Base-by-base conservation (phyloP, 2,888 invertebrate species). In the Chorisops tibialis region DNA sequence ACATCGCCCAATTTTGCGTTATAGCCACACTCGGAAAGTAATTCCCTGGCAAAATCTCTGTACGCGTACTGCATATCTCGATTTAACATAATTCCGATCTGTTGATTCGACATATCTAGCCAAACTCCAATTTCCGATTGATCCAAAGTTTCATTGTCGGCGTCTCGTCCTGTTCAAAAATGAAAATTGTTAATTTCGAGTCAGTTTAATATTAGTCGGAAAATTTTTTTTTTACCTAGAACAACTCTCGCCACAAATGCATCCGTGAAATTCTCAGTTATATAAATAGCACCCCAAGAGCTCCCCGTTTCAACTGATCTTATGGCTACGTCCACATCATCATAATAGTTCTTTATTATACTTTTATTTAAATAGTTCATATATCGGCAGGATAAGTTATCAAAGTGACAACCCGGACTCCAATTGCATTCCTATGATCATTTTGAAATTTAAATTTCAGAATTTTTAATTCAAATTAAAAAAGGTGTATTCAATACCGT, bases 81-180 rank as follows among this genome's bases (percentile, higher is more conserved):
- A 76, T 93, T 91, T 50, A 96, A 81, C 82, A 93, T 91, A 70
- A 94, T 84, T 0, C 93, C 91, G 70, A 96, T 93, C 81, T 96
- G 95, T 75, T 96, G 94, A 85, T 95, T 96, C 69, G 93, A 92
- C 90, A 94, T 92, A 76, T 95, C 95, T 63, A 94, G 83, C 89
- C 92, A 91, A 58, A 94, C 91, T 72, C 91, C 83, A 63, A 94
- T 87, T 74, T 93, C 93, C 49, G 93, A 93, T 66, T 90, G 89
- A 67, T 89, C 87, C 59, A 94, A 83, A 0, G 92, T 93, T 69
- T 93, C 93, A 64, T 91, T 88, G 72, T 93, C 93, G 0, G 91
- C 87, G 21, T 91, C 89, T 70, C 88, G 87, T 43, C 85, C 83
- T 83, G 73, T 7, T 14, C n/a, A 19, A 18, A 9, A 43, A 16